Conservation (phyloP, 2,888 invertebrate species). For the Ceramica pisi region DNA sequence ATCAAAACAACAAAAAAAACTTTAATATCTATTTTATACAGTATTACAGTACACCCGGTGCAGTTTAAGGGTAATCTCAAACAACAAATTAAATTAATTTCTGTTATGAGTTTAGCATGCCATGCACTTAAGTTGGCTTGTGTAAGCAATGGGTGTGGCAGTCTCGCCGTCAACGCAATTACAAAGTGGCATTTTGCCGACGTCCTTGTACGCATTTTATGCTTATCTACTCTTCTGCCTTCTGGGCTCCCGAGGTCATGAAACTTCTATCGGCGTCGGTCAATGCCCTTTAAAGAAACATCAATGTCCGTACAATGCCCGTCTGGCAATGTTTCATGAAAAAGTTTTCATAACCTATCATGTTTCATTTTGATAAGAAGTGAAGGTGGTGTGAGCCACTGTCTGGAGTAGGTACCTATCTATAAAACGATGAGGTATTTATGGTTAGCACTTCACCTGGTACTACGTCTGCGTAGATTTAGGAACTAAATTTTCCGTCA, state of each 20-base stretch:
- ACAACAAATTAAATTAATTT: conserved; percentile 1
- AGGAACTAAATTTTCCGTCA: no score
- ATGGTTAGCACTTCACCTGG: no score
- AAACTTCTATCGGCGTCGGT: conserved; percentile 50
- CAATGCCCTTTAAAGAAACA: conserved; percentile 52
- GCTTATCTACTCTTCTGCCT: conserved; percentile 37
- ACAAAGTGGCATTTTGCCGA: conserved; percentile 54
- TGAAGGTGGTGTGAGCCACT: neutral
- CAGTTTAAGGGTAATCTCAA: neutral
- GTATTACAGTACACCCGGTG: neutral
- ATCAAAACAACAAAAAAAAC: no score
- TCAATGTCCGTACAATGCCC: conserved; percentile 1
- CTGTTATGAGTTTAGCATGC: neutral
- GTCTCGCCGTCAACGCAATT: conserved; percentile 53
- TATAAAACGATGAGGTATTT: no score
- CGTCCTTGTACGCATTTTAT: conserved; percentile 65
- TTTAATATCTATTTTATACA: no score
- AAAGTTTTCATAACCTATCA: conserved; percentile 9
- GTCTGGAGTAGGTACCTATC: neutral
- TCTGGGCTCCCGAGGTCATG: conserved; percentile 38
- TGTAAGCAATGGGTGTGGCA: conserved; percentile 63
- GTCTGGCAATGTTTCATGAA: conserved; percentile 14
- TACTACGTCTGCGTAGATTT: no score
- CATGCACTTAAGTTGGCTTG: conserved; percentile 30
- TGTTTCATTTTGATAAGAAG: neutral